Evolutionary conservation across 2,113 vertebrate species (phyloP).

Genomic region (Oryzias celebensis): DNA sequence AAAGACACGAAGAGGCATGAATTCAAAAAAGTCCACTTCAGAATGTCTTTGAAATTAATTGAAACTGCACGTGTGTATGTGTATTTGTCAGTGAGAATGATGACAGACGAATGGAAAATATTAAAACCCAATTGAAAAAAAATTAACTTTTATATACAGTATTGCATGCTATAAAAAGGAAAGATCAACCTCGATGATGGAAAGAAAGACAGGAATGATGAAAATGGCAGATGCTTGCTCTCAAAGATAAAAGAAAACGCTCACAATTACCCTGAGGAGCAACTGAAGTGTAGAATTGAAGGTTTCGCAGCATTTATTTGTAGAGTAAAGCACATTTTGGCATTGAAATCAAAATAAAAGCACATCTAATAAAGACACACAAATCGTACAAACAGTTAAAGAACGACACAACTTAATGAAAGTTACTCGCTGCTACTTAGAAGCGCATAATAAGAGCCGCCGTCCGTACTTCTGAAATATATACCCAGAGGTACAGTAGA

Average conservation of each 20-base stretch:
- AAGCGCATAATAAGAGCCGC: slow-evolving; percentile 37
- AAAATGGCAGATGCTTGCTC: slow-evolving; percentile 28
- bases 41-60: slow-evolving; percentile 62
- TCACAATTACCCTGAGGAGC: slow-evolving; percentile 22
- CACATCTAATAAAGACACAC: slow-evolving; percentile 28
- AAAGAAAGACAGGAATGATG: slow-evolving; percentile 33
- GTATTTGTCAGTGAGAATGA: slow-evolving; percentile 16
- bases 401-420: slow-evolving; percentile 39
- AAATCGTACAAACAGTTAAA: slow-evolving; percentile 40
- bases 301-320: slow-evolving; percentile 45
- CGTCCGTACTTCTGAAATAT: slow-evolving; percentile 42
- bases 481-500: slow-evolving; percentile 68
- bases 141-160: slow-evolving; percentile 28
- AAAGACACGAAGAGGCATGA: slow-evolving; percentile 61
- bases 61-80: slow-evolving; percentile 19
- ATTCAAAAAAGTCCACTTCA: slow-evolving; percentile 73
- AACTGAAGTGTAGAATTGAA: slow-evolving; percentile 6
- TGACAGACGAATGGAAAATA: slow-evolving; percentile 46
- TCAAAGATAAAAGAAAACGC: slow-evolving; percentile 24
- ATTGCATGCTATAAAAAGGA: slow-evolving; percentile 31
- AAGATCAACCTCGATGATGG: slow-evolving; percentile 41
- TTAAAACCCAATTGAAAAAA: slow-evolving; percentile 29
- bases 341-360: slow-evolving; percentile 42
- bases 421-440: slow-evolving; percentile 40
- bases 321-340: slow-evolving; percentile 14